Evolutionary conservation across 2,888 invertebrate genomes (phyloP), one percentile per base, ranked within the genome.

Genomic region (Nemotelus pantherinus): DNA sequence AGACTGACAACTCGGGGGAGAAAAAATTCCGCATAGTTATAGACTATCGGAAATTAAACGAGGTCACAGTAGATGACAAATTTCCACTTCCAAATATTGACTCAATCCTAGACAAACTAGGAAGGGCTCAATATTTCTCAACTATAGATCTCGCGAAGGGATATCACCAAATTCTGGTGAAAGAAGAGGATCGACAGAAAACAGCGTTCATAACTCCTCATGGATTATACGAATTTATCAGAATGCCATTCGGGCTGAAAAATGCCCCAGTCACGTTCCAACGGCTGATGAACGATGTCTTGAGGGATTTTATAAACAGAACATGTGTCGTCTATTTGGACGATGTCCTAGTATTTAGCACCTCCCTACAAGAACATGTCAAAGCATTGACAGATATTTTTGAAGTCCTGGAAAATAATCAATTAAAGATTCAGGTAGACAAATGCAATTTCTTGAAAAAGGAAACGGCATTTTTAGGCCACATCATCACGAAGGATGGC

Each of bases 201-300:
- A 6, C 25, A 4, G 58, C 58, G 5, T n/a, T 58, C 25, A 25
- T 58, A 58, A 58, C 58, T n/a, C 58, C 58, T 58, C 58, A 58
- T 58, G 58, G 58, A 10, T 5, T 58, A n/a, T 6, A 58, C 25
- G 58, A 58, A n/a, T 58, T 58, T 58, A n/a, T 10, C 5, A 58
- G 58, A 25, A 58, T 58, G 58, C 58, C 25, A 25, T 58, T 58
- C 25, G 58, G 58, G n/a, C 10, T 58, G 58, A 63, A 63, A 43
- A 63, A 63, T 63, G 63, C 63, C 6, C 44, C 63, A 6, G 63
- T 2, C 6, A 63, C 63, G 6, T 43, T 43, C 43, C 41, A 63
- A 10, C 7, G 63, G 25, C 25, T 25, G 25, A 25, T 25, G 25
- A 25, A 25, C 1, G 25, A 25, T 25, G 25, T 25, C 1, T 25